Evolutionary conservation across 2,888 invertebrate species (phyloP), one percentile per base, ranked within the genome.

Genomic region (Lysandra bellargus): DNA sequence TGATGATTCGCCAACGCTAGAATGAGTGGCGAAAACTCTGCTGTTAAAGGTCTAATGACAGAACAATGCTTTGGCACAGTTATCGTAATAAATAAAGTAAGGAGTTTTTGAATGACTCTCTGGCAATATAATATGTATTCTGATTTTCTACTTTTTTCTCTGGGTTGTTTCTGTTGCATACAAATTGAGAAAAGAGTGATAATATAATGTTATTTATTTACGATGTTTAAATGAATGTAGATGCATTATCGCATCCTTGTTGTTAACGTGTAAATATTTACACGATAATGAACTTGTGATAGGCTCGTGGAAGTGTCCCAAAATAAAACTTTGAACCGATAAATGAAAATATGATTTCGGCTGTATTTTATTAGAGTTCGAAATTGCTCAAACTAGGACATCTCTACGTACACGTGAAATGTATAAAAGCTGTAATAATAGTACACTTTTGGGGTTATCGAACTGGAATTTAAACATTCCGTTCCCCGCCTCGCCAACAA

Each of bases 211-310:
- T 30, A 17, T 37, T 49, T 72, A 69, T 76, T 76, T 69, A 49
- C 30, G 49, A 30, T 69, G 17, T 69, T n/a, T 6, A 12, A n/a
- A 7, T 37, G n/a, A n/a, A 7, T 37, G 17, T 57, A 37, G 14
- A 78, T 60, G 78, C 60, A 40, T 78, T 78, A 40, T 33, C 57
- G 23, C 53, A 78, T 60, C 3, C 57, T 57, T 30, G 17, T 60
- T 4, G 17, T 57, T 23, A 60, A 14, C 79, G 49, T 64, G 44
- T 79, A 75, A 79, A 75, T 79, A 79, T 79, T 79, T 75, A 75
- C 75, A 33, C 75, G 79, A 75, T 64, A 79, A 30, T 79, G 75
- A 79, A 60, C 79, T 79, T 79, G 61, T 23, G 60, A 60, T 61
- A 53, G 44, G 60, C 61, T 74, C 74, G 74, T 75, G 33, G 69